Base-by-base conservation (phyloP, 2,113 vertebrate species). In the Centropristis striata region DNA sequence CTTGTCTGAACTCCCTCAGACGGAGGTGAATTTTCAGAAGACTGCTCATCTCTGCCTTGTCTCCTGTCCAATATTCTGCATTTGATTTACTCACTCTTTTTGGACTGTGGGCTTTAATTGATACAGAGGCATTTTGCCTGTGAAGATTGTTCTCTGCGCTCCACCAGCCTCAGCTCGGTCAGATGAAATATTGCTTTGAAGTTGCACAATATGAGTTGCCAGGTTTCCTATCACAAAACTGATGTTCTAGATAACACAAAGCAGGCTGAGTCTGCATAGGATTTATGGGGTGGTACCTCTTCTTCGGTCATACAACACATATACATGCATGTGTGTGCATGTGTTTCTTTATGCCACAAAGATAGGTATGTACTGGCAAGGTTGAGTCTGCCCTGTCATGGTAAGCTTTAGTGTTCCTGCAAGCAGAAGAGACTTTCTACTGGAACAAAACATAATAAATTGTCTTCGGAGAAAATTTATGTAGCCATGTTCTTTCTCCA, bases 361-460 rank as follows among this genome's bases (percentile, higher is more conserved):
- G 69, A 84, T 47, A 76, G 73, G 60, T 86, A 84, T 86, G 83
- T 74, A 50, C 81, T 91, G 84, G 82, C 88, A 75, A 41, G 4
- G 41, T 21, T 65, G 50, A 70, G 64, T 81, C 44, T 55, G 55
- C 50, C 60, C 73, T 85, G 84, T 90, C 87, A 81, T 20, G 18
- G 65, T 78, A 63, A 89, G 88, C 92, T 92, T 90, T 93, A 93
- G 78, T 94, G 90, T 93, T 92, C 90, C 85, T 86, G 50, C 55
- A 86, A 84, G 65, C 59, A 72, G 61, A 25, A 69, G 63, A 85
- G 70, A 79, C 39, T 80, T 76, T 86, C 42, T 55, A 7, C 57
- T 64, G 73, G 85, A 89, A 85, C 68, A 84, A 85, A 90, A 84
- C 46, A 65, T 82, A 64, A 85, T 88, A 86, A 92, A 92, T 89